Evolutionary conservation across 2,797 vertebrate genomes (phyloP), one percentile per base, ranked within the genome.

Genomic region (Trematomus bernacchii): DNA sequence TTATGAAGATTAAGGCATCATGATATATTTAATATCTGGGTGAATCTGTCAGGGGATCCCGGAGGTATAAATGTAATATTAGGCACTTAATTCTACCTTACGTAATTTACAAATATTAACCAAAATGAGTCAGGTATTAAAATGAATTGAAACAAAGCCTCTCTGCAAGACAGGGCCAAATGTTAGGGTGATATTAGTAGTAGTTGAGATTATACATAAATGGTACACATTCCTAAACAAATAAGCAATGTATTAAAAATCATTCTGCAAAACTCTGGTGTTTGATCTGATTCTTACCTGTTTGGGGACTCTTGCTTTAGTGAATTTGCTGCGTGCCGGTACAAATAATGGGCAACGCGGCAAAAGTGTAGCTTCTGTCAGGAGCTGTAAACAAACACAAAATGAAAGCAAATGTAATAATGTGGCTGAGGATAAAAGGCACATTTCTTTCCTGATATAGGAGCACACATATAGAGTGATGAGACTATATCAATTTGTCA

Each of bases 221-320:
- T 67, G 42, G 16, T 47, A 9, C 12, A 6, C 5, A 21, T 44
- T 18, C 10, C 19, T 53, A 14, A 33, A 37, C 23, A 46, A 6
- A 33, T 54, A 6, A 44, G 18, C 10, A 57, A n/a, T 46, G 4
- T 21, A 11, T 30, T n/a, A 13, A 19, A 62, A 42, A 0, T 30
- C 1, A 52, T 13, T 42, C 44, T 63, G 23, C 0, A 0, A 40
- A n/a, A 16, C 8, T 9, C 18, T 0, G 16, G 1, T 6, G 50
- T 5, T 52, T 33, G 9, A 9, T 6, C 27, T 1, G 3, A 51
- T 54, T 59, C 57, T 81, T 67, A 96, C 95, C 94, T 94, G 88
- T 64, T 65, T 58, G 44, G 92, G 83, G 68, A 96, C 79, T 77
- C 92, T 94, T 71, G 93, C 33, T 91, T 76, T 95, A n/a, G 85